phyloP scores from a whole-genome alignment of 30 jellyfish, hydroid and myxozoan genomes.

The Hydractinia symbiolongicarpus region DNA sequence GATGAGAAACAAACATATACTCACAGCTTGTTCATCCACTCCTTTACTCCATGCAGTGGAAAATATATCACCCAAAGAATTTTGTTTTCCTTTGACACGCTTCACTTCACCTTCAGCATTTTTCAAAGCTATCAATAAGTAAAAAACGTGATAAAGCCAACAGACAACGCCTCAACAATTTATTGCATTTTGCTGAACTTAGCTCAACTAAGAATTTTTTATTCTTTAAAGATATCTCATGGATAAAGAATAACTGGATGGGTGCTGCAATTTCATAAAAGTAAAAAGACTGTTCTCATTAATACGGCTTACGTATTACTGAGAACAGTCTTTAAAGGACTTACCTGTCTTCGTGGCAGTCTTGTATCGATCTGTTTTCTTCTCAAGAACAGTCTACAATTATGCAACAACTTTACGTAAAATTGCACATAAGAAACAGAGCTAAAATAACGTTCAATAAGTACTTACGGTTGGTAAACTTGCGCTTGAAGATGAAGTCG shows the following conservation, averaged over 20 bases:
- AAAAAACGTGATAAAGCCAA: not conserved
- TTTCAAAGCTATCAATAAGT: not conserved
- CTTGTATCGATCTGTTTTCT: not conserved
- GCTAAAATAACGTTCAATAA: too few relatives aligned
- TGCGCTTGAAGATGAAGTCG: not conserved
- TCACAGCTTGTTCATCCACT: conserved; percentile 47
- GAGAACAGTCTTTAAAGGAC: too few relatives aligned
- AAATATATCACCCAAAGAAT: conserved; percentile 58
- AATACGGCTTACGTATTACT: too few relatives aligned
- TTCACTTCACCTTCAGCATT: conserved; percentile 12
- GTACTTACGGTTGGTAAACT: not conserved
- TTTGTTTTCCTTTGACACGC: conserved; percentile 49
- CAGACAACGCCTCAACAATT: not conserved
- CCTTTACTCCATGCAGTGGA: conserved; percentile 87
- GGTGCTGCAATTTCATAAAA: not conserved
- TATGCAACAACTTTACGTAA: too few relatives aligned
- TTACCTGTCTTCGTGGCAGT: too few relatives aligned
- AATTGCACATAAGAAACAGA: too few relatives aligned
- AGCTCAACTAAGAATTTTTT: not conserved
- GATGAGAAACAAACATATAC: not conserved
- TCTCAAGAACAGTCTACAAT: not conserved
- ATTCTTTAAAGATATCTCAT: not conserved
- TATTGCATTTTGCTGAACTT: too few relatives aligned
- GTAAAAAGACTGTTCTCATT: not conserved
- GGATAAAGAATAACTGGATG: not conserved